Conservation (phyloP, 1,140 invertebrate species). For the Paraescarpia echinospica region DNA sequence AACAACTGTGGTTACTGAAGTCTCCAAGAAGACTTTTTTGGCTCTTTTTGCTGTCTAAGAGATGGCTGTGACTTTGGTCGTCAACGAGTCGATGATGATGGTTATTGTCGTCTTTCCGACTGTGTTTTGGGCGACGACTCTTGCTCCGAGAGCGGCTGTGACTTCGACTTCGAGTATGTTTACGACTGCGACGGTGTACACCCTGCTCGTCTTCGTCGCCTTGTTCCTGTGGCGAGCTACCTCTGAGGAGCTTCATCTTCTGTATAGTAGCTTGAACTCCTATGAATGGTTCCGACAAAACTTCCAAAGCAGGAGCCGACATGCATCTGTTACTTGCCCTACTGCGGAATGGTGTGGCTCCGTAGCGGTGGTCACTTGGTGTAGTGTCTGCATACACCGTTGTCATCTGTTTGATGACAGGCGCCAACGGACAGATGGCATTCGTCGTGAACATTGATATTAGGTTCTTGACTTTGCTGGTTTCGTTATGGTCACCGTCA, state of each 20-base stretch:
- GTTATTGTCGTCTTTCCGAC: background rate
- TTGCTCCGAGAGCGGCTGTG: background rate
- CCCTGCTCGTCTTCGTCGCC: background rate
- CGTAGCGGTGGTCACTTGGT: background rate
- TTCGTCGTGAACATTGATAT: background rate
- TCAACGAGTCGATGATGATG: background rate
- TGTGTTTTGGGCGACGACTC: background rate
- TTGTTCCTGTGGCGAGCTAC: background rate
- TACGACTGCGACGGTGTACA: background rate
- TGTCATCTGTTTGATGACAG: background rate
- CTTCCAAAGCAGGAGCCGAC: background rate
- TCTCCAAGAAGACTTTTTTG: too few relatives aligned
- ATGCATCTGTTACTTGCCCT: background rate
- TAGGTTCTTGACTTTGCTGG: background rate
- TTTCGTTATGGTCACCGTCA: background rate
- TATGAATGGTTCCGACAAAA: background rate
- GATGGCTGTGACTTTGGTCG: too few relatives aligned
- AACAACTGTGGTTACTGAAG: too few relatives aligned
- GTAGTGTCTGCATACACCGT: background rate
- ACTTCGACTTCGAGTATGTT: background rate
- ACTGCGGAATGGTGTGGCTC: background rate
- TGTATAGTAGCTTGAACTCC: background rate
- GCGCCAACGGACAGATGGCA: background rate
- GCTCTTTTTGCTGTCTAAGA: too few relatives aligned
- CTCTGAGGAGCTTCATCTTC: background rate